Conservation (phyloP, 2,797 vertebrate species). For the Lycodopsis pacificus region DNA sequence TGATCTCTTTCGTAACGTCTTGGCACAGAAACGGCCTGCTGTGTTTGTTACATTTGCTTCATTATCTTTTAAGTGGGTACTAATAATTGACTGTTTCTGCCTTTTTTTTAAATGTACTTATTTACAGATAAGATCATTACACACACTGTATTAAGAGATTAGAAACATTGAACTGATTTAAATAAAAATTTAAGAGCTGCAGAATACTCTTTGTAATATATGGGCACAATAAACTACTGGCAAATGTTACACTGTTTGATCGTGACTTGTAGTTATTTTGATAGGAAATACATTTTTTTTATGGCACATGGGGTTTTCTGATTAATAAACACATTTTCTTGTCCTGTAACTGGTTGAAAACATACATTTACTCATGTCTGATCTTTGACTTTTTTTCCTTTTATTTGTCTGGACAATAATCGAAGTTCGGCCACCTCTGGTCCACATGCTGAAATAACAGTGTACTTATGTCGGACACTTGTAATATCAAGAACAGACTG, state of each 20-base stretch:
- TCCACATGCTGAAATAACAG: slow-evolving; percentile 5
- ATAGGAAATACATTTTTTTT: neutral
- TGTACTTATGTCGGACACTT: neutral
- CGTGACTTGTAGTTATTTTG: neutral
- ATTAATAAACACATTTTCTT: neutral
- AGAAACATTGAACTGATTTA: neutral
- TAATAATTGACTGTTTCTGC: neutral
- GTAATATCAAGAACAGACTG: neutral
- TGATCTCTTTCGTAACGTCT: neutral
- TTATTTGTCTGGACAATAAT: neutral
- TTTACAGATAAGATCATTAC: neutral
- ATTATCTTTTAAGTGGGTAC: neutral
- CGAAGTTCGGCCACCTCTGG: neutral
- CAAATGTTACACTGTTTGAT: neutral
- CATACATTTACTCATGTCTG: neutral
- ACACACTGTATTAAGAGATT: neutral
- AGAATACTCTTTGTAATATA: neutral
- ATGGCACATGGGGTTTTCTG: neutral
- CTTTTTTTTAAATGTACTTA: neutral
- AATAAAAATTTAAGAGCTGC: neutral
- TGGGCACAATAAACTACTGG: neutral
- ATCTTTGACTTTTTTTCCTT: neutral
- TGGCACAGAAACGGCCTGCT: too few relatives aligned
- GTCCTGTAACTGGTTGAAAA: neutral
- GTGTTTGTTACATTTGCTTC: neutral